A percentile compares a stretch with the other conserved stretches of the same genome.
Conservation (phyloP, 2,113 vertebrate genomes). For the Arvicanthis niloticus region DNA sequence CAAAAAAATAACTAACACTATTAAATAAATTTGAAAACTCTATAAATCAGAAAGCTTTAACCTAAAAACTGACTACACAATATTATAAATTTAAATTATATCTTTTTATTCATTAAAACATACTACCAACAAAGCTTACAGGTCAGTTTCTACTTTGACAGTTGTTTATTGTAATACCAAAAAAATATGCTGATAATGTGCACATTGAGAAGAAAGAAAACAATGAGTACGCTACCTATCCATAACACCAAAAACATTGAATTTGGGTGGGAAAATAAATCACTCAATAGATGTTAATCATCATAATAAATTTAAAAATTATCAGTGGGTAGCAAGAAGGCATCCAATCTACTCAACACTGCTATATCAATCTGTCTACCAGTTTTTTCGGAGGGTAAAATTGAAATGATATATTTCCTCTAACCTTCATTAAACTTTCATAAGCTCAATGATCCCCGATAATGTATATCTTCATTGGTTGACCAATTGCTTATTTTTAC, state of each 20-base stretch:
- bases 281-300: constrained; percentile 24
- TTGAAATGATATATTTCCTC: constrained; percentile 69
- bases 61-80: background rate
- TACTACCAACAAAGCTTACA: background rate
- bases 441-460: constrained; percentile 74
- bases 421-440: constrained; percentile 77
- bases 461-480: constrained; percentile 75
- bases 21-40: background rate
- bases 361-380: constrained; percentile 30
- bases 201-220: background rate
- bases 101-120: background rate
- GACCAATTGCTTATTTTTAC: constrained; percentile 76
- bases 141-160: background rate
- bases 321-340: constrained; percentile 51
- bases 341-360: constrained; percentile 58
- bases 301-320: constrained; percentile 46
- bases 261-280: constrained; percentile 42
- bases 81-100: background rate
- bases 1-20: background rate
- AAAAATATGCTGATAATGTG: background rate
- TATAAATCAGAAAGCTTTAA: constrained; percentile 16
- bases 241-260: background rate
- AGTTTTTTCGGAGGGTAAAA: constrained; percentile 33
- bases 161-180: background rate
- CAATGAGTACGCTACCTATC: background rate